Evolutionary conservation across 2,113 vertebrate genomes (phyloP).

Genomic region (Pelecanoides urinatrix): DNA sequence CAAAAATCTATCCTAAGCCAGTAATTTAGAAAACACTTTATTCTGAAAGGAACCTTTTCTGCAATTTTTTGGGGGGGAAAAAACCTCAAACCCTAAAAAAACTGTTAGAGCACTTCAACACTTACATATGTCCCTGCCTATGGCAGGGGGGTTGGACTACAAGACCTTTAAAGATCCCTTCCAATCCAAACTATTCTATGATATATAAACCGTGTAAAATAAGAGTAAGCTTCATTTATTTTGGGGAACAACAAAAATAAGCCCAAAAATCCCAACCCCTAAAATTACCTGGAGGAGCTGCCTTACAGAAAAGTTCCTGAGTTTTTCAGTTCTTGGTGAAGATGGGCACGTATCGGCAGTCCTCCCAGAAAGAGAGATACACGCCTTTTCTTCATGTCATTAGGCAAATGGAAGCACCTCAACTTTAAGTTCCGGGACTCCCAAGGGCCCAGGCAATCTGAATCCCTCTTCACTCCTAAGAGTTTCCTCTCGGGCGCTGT

Average conservation of each 20-base stretch:
- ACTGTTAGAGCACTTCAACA: accelerated
- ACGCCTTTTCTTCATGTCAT: not conserved
- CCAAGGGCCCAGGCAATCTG: too few species aligned
- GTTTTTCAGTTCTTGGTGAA: not conserved
- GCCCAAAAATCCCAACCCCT: accelerated
- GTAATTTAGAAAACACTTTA: not conserved
- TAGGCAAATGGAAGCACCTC: not conserved
- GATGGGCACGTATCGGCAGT: accelerated
- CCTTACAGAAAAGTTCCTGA: not conserved
- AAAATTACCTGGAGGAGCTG: not conserved
- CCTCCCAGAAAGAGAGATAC: not conserved
- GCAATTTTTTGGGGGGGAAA: not conserved
- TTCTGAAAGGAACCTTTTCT: not conserved
- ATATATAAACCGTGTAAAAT: not conserved
- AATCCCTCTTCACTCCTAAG: too few species aligned
- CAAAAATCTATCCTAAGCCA: not conserved
- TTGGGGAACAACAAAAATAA: not conserved
- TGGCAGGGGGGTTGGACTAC: too few species aligned
- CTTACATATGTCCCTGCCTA: not conserved
- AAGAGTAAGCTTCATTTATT: not conserved
- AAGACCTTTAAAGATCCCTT: too few species aligned
- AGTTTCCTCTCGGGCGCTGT: accelerated
- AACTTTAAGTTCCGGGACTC: too few species aligned
- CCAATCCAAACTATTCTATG: too few species aligned
- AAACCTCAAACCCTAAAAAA: not conserved